Base-by-base conservation (phyloP, 92 coral and sea anemone species). In the Montipora capitata region DNA sequence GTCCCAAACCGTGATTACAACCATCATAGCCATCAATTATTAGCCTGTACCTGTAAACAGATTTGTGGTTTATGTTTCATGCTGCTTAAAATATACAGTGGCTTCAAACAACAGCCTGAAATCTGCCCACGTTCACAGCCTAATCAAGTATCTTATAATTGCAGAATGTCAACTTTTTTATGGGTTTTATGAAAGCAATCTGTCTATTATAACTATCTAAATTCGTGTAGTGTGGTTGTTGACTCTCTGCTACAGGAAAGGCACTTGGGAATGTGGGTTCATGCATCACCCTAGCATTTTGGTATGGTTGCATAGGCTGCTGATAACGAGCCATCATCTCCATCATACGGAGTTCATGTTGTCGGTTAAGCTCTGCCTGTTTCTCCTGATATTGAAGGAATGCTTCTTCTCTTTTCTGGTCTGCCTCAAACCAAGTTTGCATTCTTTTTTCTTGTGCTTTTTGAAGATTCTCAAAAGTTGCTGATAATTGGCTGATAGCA, bases 331-430 rank as follows among this genome's bases (percentile, higher is more conserved):
- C 58, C 91, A 91, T 79, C 51, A 89, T 83, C 77, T 75, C 85
- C 82, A 77, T 68, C 87, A 73, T 85, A 72, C 84, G 84, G 4
- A 85, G 79, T 78, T 91, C 87, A 80, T 86, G 88, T 56, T 85
- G 78, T 57, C 87, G 68, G 73, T 85, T 91, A 38, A 86, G 79
- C 76, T 91, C 94, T 49, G 84, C 91, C 59, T 91, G 94, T 80
- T 86, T 91, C 66, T 91, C 94, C 75, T 91, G 94, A 73, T 91
- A 80, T 68, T 68, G 52, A 20, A 91, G 84, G 40, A 86, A 91
- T 40, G 94, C 49, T 48, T 81, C 80, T 20, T 91, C 85, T 41
- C 91, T 86, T 83, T 74, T 91, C 57, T 75, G 74, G 10, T 86
- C 94, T 76, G 88, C 85, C 76, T 86, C 91, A 41, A 82, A 58